Evolutionary conservation across 2,797 vertebrate species (phyloP), one percentile per base, ranked within the genome.

Genomic region (Tragopan temminckii): DNA sequence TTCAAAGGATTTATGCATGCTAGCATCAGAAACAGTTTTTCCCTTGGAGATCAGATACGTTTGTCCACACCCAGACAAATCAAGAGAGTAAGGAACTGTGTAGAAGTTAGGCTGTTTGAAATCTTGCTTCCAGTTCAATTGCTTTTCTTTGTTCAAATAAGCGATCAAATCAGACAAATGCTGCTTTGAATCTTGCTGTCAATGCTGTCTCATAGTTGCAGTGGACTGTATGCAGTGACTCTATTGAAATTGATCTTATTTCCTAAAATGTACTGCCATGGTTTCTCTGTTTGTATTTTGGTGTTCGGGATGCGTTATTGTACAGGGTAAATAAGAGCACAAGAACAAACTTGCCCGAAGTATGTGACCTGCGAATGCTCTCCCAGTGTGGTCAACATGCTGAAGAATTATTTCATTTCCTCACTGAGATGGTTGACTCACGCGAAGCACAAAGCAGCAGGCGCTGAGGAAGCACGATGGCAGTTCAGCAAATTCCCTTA

Each of bases 201-300:
- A 64, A 81, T 40, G 20, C n/a, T n/a, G n/a, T n/a, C 11, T 0
- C 11, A 13, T 33, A 83, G 23, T 63, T 62, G 33, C 66, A 78
- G 75, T 80, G 1, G 1, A 29, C 29, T 87, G 38, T 79, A 40
- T 0, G 0, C 25, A 25, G 36, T 69, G 27, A 42, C 27, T 80
- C 25, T 52, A 1, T 62, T 66, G 68, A 83, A 80, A 42, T 72
- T 7, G 74, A 66, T 83, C 83, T 59, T 71, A 72, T 86, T 42
- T 80, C 55, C 57, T 85, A 19, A 88, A 90, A 66, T 79, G 27
- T 83, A 91, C 76, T 92, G 69, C 62, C 55, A 61, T 81, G 53
- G 59, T 94, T 95, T 85, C 63, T 88, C 29, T 80, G 3, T 91
- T 94, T 86, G 53, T 82, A 20, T 91, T 89, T 70, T 84, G 45